These are phyloP conservation scores for Melinaea marsaeus DNA, from an alignment of 2,888 invertebrate genomes.

Conservation along the genomic window DNA sequence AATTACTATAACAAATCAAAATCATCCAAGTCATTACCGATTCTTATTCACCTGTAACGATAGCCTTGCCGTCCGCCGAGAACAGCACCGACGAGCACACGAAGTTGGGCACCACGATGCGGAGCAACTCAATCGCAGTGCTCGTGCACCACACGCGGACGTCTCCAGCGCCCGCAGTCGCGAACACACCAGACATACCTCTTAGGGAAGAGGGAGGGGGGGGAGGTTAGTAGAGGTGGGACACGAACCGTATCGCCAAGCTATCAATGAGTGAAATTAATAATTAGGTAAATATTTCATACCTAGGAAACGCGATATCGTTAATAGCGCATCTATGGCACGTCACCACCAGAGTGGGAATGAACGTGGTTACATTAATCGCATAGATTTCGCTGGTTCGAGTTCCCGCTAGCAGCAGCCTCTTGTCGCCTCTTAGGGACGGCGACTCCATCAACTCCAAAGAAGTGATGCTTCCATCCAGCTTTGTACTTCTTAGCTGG, in stretches of 20 bases:
- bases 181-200: constrained; percentile 89
- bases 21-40: neutral
- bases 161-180: constrained; percentile 90
- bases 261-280: neutral
- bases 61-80: constrained; percentile 86
- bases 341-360: constrained; percentile 84
- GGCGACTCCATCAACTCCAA: constrained; percentile 77
- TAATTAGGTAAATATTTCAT: constrained; percentile 43
- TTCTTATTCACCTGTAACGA: constrained; percentile 81
- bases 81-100: constrained; percentile 88
- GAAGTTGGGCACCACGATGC: constrained; percentile 92
- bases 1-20: neutral
- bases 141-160: constrained; percentile 91
- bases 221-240: neutral
- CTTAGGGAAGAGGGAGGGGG: constrained; percentile 55
- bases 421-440: constrained; percentile 51
- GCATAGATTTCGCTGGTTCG: constrained; percentile 88
- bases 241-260: neutral
- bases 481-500: constrained; percentile 76
- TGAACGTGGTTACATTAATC: constrained; percentile 82
- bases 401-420: constrained; percentile 86
- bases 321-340: constrained; percentile 90
- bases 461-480: constrained; percentile 85
- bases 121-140: constrained; percentile 86
- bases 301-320: constrained; percentile 90